A percentile compares a stretch with the other conserved stretches of the same genome.
phyloP scores from a whole-genome alignment of 2,113 vertebrate species.

The Tupaia tana region DNA sequence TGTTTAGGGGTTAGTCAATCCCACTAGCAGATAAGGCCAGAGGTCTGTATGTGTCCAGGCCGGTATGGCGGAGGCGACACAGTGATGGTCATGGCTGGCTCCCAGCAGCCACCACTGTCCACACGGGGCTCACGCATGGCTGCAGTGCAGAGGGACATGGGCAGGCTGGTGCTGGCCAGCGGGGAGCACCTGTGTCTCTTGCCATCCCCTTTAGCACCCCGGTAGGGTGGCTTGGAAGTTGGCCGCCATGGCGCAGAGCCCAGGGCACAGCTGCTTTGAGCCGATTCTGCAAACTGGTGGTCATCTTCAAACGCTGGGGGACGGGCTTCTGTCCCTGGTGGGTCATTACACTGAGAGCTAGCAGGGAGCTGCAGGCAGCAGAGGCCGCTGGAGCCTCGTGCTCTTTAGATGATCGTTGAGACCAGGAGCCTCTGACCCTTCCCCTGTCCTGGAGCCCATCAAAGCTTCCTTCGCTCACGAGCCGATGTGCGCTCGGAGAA shows the following conservation, averaged over 20 bases:
- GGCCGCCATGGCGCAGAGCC: not conserved
- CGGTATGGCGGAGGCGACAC: not conserved
- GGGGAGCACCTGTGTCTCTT: not conserved
- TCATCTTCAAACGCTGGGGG: not conserved
- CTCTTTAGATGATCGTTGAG: slow-evolving; percentile 26
- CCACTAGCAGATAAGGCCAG: not conserved
- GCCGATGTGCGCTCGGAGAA: not conserved
- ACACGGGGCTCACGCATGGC: not conserved
- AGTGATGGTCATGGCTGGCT: not conserved
- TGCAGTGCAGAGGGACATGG: accelerated
- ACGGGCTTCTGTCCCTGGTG: slow-evolving; percentile 3
- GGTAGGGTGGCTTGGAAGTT: not conserved
- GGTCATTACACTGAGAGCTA: not conserved
- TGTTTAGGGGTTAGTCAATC: not conserved
- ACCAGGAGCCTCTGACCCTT: not conserved
- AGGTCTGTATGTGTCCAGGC: not conserved
- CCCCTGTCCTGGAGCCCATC: not conserved
- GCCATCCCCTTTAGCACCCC: not conserved
- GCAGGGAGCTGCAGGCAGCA: not conserved
- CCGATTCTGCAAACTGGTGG: not conserved
- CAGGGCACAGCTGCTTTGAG: not conserved
- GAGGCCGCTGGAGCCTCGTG: not conserved
- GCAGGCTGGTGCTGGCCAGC: not conserved
- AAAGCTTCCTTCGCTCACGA: not conserved
- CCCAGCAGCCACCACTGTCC: not conserved